phyloP scores from a whole-genome alignment of 2,113 vertebrate genomes.

The Geococcyx californianus region DNA sequence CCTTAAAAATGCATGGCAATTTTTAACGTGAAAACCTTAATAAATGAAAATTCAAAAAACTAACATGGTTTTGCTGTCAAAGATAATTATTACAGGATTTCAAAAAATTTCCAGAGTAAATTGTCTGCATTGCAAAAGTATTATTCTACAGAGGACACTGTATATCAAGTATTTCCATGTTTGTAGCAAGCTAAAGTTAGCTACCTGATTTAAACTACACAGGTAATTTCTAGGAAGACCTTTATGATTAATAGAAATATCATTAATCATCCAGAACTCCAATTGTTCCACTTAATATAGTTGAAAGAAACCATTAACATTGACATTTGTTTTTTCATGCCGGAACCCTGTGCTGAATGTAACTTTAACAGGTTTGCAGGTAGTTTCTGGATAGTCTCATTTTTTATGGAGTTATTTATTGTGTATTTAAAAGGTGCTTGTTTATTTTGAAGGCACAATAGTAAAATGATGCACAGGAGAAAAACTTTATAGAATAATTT shows the following conservation, averaged over 20 bases:
- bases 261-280: not conserved
- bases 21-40: not conserved
- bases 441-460: not conserved
- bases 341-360: not conserved
- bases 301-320: not conserved
- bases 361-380: not conserved
- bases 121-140: not conserved
- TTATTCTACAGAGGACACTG: not conserved
- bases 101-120: not conserved
- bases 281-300: not conserved
- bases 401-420: not conserved
- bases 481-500: not conserved
- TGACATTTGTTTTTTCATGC: not conserved
- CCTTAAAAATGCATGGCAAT: not conserved
- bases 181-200: not conserved
- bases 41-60: not conserved
- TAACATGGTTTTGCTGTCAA: not conserved
- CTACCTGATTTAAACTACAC: not conserved
- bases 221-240: not conserved
- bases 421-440: accelerated
- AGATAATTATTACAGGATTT: not conserved
- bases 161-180: not conserved
- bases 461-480: not conserved
- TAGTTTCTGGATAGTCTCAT: not conserved
- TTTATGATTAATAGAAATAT: not conserved